Percentiles rank a stretch among this genome's conserved stretches.
phyloP scores from a whole-genome alignment of 2,797 vertebrate species.

The Discoglossus pictus region DNA sequence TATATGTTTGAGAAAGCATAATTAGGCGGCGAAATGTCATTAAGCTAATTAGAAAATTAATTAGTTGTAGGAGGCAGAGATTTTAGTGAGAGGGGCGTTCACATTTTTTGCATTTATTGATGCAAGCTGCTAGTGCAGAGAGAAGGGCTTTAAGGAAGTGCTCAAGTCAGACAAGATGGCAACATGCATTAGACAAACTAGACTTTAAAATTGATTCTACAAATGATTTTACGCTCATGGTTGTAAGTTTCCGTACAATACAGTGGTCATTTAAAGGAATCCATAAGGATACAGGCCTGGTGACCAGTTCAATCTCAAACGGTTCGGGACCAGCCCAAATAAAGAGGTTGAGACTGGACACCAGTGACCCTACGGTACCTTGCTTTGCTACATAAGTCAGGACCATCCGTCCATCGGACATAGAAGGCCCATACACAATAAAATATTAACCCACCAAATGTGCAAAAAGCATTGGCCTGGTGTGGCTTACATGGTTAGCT shows the following conservation, averaged over 20 bases:
- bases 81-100: no score
- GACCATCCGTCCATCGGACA: background rate
- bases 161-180: constrained; percentile 20
- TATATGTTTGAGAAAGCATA: no score
- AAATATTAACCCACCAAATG: constrained; percentile 15
- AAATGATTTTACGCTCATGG: constrained; percentile 23
- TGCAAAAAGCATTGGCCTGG: background rate
- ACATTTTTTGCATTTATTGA: no score
- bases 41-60: no score
- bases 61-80: no score
- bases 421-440: constrained; percentile 25
- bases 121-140: no score
- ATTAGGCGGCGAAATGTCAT: no score
- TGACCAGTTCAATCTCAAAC: constrained; percentile 1
- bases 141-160: background rate
- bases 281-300: constrained; percentile 16
- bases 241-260: constrained; percentile 13
- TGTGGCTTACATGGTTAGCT: background rate
- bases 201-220: constrained; percentile 2
- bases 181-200: constrained; percentile 24
- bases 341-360: constrained; percentile 1
- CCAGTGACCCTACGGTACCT: constrained; percentile 28
- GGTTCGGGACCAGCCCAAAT: constrained; percentile 34
- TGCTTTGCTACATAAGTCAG: constrained; percentile 38
- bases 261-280: background rate